Base-by-base conservation (phyloP, 2,888 invertebrate genomes). In the Harpalus rubripes region DNA sequence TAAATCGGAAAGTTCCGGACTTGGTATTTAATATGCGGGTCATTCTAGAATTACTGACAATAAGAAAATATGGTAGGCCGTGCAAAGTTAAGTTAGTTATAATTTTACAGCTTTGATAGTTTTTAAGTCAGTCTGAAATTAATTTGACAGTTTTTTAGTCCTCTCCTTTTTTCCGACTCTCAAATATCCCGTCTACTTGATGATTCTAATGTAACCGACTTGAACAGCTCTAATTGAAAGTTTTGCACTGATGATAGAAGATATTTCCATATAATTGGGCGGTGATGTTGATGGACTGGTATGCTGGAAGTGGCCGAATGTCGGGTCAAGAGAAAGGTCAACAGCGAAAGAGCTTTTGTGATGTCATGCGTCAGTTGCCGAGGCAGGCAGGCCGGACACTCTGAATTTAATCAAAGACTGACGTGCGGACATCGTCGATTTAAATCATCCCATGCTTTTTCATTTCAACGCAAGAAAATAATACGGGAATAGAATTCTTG, bases 311-410 rank as follows among this genome's bases (percentile, higher is more conserved):
- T 74, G 52, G 44, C 74, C 74, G 41, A 72, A 74, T n/a, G 52
- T 16, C 74, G 52, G 52, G 74, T 74, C 74, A 74, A 74, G 74
- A 52, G 74, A 74, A 74, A 74, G 74, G 74, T 74, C 74, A 74
- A 74, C 74, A 74, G 18, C 74, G 74, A 52, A 74, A 74, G 74
- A 74, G 74, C 52, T 74, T 74, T 52, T 74, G 74, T 74, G 74
- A 44, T 74, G 74, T 74, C 74, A 74, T 44, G 16, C 16, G 44
- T 16, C 74, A 74, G 52, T 52, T 41, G 41, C 18, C 32, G n/a
- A 6, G 68, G 32, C 15, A 32, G 32, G 32, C 32, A 6, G 8
- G 44, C n/a, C 41, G 18, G 44, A 72, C 72, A 72, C 72, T 74
- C 52, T 44, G 74, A 74, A 74, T 74, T 74, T 74, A 74, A 74